Evolutionary conservation across 1,140 invertebrate species (phyloP), one percentile per base, ranked within the genome.

Genomic region (Hypsibius dujardini): DNA sequence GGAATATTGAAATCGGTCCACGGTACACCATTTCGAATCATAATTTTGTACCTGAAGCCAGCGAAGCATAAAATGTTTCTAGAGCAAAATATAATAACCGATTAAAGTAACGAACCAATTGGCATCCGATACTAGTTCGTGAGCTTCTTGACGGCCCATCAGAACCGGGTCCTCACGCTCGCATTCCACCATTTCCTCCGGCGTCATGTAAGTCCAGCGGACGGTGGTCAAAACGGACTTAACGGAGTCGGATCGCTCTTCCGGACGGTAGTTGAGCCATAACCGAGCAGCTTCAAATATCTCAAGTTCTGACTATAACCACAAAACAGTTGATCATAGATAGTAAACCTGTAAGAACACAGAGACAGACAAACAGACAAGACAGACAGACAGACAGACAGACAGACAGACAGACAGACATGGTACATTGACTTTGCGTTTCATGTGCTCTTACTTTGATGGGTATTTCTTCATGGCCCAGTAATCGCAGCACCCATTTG

Each of bases 121-220:
- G n/a, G 50, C 50, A 56, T 56, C 50, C n/a, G 50, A 56, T n/a
- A 56, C 50, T 7, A 56, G 50, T n/a, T 56, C 50, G 50, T 56
- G 50, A 7, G 50, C 50, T 56, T 56, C 50, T 7, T 7, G n/a
- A 7, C 50, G 50, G 50, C 7, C 7, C 50, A 56, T 56, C 7
- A 56, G 7, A n/a, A n/a, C n/a, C 50, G 50, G 50, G 50, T 56
- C 50, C n/a, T 56, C 50, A n/a, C 50, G 50, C n/a, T 56, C 50
- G 50, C 50, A 56, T 56, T 56, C 50, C n/a, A 56, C 50, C 50
- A 56, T 56, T 56, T 56, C 50, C n/a, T 56, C 50, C 50, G 50
- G 7, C 7, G 50, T 7, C 50, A 56, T 56, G 50, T 56, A 56
- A n/a, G 50, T 56, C 50, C 50, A 56, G 7, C 50, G 7, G 50